A percentile compares a stretch with the other conserved stretches of the same genome.
Conservation (phyloP, 2,113 vertebrate species). For the Artemisiospiza belli region DNA sequence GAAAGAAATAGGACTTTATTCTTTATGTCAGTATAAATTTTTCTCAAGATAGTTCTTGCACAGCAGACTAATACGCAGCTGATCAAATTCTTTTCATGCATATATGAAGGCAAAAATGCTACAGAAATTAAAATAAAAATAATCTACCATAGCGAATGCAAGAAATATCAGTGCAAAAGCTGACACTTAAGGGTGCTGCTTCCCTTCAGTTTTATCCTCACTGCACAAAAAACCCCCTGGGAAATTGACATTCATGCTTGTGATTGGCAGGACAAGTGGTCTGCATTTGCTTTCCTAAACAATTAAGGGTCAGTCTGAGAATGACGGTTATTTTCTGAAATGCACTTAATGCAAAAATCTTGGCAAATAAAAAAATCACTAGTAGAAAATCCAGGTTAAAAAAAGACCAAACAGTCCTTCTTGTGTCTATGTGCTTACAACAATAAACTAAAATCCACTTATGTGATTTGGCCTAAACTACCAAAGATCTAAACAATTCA, state of each 20-base stretch:
- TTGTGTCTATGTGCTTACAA: neutral
- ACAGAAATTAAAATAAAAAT: no score
- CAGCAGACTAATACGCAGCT: neutral
- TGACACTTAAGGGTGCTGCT: neutral
- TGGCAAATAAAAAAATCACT: neutral
- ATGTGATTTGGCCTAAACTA: neutral
- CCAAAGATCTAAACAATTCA: neutral
- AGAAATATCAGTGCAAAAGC: neutral
- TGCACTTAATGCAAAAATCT: neutral
- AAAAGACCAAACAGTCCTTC: neutral
- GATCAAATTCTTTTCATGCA: neutral
- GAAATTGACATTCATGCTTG: neutral
- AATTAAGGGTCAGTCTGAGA: neutral
- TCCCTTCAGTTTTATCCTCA: neutral
- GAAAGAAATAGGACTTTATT: neutral
- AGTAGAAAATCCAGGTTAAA: neutral
- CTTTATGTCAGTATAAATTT: neutral
- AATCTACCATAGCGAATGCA: neutral
- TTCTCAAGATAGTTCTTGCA: neutral
- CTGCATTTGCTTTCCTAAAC: neutral
- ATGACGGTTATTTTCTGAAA: neutral
- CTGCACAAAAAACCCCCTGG: neutral
- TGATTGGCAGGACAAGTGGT: neutral
- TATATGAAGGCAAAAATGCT: neutral
- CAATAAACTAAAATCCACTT: neutral